These are phyloP conservation scores for Tauraco erythrolophus DNA, from an alignment of 2,113 vertebrate species.

Conservation along the genomic window DNA sequence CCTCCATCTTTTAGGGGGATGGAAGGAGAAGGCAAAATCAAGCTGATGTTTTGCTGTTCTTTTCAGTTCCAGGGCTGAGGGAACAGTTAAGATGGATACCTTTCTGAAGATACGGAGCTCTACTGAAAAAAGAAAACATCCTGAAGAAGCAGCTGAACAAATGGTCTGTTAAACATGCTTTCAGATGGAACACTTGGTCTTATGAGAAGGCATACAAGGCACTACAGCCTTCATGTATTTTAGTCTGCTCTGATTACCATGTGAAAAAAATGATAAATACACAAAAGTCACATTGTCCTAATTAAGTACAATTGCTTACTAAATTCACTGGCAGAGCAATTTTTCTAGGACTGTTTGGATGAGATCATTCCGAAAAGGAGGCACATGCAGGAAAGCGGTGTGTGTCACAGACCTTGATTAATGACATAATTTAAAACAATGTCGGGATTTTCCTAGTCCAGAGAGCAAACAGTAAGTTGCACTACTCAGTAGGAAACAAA, in stretches of 20 bases:
- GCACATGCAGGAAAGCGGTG: not conserved
- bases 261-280: not conserved
- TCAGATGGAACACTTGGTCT: not conserved
- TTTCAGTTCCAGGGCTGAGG: not conserved
- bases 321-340: not conserved
- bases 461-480: conserved; percentile 6
- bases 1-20: not conserved
- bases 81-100: not conserved
- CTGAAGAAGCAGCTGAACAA: not conserved
- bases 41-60: not conserved
- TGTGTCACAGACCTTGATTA: conserved; percentile 39
- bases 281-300: conserved; percentile 15
- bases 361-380: conserved; percentile 17
- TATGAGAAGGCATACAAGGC: not conserved
- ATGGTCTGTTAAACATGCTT: not conserved
- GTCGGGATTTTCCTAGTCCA: conserved; percentile 22
- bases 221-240: not conserved
- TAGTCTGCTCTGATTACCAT: not conserved
- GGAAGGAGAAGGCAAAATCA: no score
- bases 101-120: not conserved
- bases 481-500: conserved; percentile 11
- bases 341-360: conserved; percentile 16
- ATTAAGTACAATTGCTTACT: not conserved
- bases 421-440: conserved; percentile 42
- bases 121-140: not conserved